These are phyloP conservation scores for Pangasius djambal DNA, from an alignment of 2,797 vertebrate species.

Conservation along the genomic window DNA sequence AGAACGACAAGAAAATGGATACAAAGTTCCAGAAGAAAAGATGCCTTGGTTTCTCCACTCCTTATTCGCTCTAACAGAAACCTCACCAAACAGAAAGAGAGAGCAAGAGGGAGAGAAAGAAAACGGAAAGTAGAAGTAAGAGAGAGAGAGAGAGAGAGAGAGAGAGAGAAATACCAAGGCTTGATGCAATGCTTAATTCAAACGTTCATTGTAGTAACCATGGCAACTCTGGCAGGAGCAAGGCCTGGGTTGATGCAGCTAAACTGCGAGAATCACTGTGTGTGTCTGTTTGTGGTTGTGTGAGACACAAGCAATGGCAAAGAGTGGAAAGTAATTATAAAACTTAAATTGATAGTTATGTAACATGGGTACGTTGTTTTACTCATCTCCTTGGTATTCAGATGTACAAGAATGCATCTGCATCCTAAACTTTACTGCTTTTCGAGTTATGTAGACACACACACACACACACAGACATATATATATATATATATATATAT, in stretches of 20 bases:
- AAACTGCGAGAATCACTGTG: conserved; percentile 54
- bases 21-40: conserved; percentile 47
- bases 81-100: conserved; percentile 31
- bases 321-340: conserved; percentile 40
- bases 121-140: conserved; percentile 46
- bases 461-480: no score
- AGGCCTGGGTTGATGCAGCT: conserved; percentile 75
- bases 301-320: conserved; percentile 34
- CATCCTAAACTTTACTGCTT: background rate
- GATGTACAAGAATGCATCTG: conserved; percentile 36
- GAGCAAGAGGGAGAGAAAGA: conserved; percentile 51
- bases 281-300: conserved; percentile 27
- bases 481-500: background rate
- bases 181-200: conserved; percentile 82
- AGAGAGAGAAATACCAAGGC: conserved; percentile 68
- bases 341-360: conserved; percentile 47
- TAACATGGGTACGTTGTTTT: background rate
- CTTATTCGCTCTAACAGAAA: conserved; percentile 42
- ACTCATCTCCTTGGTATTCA: conserved; percentile 35
- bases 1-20: conserved; percentile 40
- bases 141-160: conserved; percentile 41
- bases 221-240: conserved; percentile 81
- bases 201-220: conserved; percentile 83
- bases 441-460: background rate
- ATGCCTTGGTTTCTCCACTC: conserved; percentile 42